Percentiles rank a stretch among this genome's conserved stretches.
phyloP scores from a whole-genome alignment of 2,797 vertebrate genomes.

The Lerista edwardsae region DNA sequence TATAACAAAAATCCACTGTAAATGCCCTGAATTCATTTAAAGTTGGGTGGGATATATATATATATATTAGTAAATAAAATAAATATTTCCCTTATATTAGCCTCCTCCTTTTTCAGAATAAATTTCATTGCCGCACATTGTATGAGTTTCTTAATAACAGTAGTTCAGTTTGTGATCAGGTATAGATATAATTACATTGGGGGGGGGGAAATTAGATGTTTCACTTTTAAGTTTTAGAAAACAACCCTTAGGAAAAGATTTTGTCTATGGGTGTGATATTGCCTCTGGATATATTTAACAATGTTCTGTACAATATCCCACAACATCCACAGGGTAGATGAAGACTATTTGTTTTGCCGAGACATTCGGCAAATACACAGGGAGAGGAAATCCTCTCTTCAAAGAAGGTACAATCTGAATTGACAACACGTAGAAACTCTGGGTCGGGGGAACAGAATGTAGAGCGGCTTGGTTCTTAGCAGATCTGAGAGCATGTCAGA shows the following conservation, averaged over 20 bases:
- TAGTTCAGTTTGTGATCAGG: background rate
- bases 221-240: background rate
- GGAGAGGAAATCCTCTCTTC: slow-evolving; percentile 21
- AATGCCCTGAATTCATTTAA: background rate
- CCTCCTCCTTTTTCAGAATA: background rate
- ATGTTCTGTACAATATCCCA: background rate
- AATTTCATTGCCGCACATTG: background rate
- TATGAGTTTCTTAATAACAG: background rate
- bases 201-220: background rate
- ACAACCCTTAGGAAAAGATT: background rate
- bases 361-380: background rate
- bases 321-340: background rate
- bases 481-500: slow-evolving; percentile 20
- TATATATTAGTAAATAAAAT: background rate
- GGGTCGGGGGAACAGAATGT: background rate
- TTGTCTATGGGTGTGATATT: background rate
- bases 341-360: background rate
- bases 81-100: background rate
- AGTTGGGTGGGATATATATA: background rate
- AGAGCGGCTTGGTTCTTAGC: background rate
- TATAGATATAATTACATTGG: background rate
- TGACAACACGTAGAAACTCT: background rate
- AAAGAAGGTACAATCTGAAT: background rate
- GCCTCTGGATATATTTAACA: slow-evolving; percentile 6
- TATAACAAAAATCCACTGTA: background rate